Conservation (phyloP, 2,888 invertebrate species). For the Morinoia aosen region DNA sequence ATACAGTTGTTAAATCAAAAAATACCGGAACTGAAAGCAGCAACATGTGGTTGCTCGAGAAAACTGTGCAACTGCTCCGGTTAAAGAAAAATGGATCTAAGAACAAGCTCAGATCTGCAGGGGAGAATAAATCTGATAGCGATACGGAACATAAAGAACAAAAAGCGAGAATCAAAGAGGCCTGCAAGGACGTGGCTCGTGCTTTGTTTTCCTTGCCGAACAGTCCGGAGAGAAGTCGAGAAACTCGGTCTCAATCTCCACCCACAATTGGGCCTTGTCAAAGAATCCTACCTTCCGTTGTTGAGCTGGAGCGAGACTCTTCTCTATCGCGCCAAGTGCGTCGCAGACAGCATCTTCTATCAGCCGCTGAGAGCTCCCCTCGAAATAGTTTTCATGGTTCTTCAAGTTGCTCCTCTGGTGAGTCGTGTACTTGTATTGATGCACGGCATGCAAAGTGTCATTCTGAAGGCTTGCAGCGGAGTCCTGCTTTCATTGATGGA, state of each 20-base stretch:
- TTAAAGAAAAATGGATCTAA: conserved; percentile 43
- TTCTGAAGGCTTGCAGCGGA: conserved; percentile 29
- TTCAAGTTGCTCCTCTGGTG: conserved; percentile 18
- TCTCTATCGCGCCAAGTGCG: conserved; percentile 50
- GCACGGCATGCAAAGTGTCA: neutral
- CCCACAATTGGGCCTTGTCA: neutral
- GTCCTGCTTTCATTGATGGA: conserved; percentile 32
- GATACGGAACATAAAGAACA: conserved; percentile 47
- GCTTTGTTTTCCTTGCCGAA: conserved; percentile 57
- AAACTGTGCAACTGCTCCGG: conserved; percentile 26
- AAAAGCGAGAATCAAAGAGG: conserved; percentile 57
- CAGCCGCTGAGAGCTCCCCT: conserved; percentile 48
- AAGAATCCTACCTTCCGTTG: conserved; percentile 6
- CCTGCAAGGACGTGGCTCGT: conserved; percentile 61
- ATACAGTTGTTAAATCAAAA: neutral
- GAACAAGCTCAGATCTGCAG: neutral
- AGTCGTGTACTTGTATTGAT: conserved; percentile 35
- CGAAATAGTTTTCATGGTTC: conserved; percentile 53
- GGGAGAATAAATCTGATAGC: neutral
- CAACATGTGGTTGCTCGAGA: conserved; percentile 47
- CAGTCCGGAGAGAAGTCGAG: conserved; percentile 38
- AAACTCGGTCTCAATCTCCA: conserved; percentile 53
- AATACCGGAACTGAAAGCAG: neutral
- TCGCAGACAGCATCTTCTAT: conserved; percentile 49
- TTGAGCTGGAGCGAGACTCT: conserved; percentile 6